Conservation (phyloP, 2,113 vertebrate genomes). For the Oenanthe oenanthe region DNA sequence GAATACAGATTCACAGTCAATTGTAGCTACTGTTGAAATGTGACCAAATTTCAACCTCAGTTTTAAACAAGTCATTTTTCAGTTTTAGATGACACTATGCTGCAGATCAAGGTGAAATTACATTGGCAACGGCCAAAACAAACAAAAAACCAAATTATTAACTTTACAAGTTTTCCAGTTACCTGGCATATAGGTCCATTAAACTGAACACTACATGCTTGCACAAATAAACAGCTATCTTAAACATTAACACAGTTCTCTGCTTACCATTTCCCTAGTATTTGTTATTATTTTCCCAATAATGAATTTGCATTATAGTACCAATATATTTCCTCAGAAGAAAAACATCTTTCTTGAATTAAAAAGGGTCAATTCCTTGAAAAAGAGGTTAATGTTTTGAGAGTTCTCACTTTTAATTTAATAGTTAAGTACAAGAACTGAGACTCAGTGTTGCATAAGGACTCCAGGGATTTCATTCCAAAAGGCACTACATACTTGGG, state of each 20-base stretch:
- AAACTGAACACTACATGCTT: not conserved
- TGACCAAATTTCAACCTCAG: not conserved
- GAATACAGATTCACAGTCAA: not conserved
- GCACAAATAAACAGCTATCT: not conserved
- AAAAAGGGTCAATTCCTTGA: not conserved
- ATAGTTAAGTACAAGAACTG: conserved; percentile 2
- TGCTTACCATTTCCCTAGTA: not conserved
- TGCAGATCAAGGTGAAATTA: not conserved
- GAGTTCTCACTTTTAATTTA: not conserved
- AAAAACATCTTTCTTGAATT: not conserved
- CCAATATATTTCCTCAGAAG: not conserved
- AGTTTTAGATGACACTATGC: not conserved
- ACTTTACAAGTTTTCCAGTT: not conserved
- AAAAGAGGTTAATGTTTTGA: not conserved
- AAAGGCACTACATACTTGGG: conserved; percentile 17
- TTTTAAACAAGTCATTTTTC: not conserved
- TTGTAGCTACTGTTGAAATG: not conserved
- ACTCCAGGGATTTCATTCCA: conserved; percentile 38
- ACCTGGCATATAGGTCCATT: not conserved
- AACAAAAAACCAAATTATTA: not conserved
- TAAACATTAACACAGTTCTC: not conserved
- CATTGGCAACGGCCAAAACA: not conserved
- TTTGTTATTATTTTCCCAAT: not conserved
- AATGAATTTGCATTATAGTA: not conserved
- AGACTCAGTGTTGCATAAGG: not conserved